Base-by-base conservation (phyloP, 2,113 vertebrate species). In the Scophthalmus maximus region DNA sequence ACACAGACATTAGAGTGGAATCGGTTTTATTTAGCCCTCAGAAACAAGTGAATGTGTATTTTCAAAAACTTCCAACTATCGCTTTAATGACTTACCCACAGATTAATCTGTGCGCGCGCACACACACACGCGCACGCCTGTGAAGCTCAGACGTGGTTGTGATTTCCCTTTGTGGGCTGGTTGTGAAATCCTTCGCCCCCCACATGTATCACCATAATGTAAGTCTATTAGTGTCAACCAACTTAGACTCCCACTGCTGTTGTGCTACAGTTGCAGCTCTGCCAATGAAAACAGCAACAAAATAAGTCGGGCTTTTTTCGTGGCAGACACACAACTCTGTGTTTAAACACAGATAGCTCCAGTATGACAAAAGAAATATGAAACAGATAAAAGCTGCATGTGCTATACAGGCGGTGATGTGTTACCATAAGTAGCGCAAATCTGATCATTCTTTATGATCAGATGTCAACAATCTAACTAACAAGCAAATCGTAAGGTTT, bases 181-280 rank as follows among this genome's bases (percentile, higher is more conserved):
- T 38, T 55, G 53, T 52, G 27, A 64, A 78, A 73, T 20, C 23
- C 23, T 38, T 55, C 22, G 1, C 17, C 26, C 34, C 18, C 12
- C 4, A 51, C 23, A 29, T 63, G 32, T 61, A 46, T 71, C 34
- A 42, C 18, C 32, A 5, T 30, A 25, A 44, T 42, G 3, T n/a
- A 44, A 40, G 5, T 55, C 6, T 30, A 58, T 63, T 32, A 58
- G 26, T 26, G 36, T 10, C 1, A 27, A 52, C n/a, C 46, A 59
- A 34, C 60, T 9, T 7, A 14, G 40, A 12, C 50, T 47, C 8
- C 8, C 25, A 59, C 44, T 65, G 40, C 44, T 51, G 12, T 52
- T 38, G 4, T 27, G 25, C 44, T n/a, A 23, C 18, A 52, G 8
- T 44, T 42, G 0, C 6, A 18, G 14, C 42, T 20, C 10, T 47